These are phyloP conservation scores for Uloborus diversus DNA, from an alignment of 1,140 invertebrate species.

Conservation along the genomic window DNA sequence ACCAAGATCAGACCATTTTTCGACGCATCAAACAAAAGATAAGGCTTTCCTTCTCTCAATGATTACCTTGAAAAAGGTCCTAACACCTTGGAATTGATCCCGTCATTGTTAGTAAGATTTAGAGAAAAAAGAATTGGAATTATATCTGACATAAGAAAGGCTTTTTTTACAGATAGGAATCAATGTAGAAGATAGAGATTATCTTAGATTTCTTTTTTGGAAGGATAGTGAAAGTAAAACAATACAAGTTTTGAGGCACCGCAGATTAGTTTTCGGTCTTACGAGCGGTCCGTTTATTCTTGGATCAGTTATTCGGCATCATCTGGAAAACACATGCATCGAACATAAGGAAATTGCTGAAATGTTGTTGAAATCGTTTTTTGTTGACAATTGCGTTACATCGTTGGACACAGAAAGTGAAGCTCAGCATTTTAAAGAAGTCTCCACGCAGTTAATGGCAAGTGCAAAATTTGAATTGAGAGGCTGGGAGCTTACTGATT, in stretches of 20 bases:
- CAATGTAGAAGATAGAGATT: background rate
- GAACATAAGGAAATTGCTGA: background rate
- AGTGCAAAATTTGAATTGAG: conserved; percentile 4
- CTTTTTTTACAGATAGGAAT: conserved; percentile 65
- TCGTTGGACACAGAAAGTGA: background rate
- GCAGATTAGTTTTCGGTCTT: background rate
- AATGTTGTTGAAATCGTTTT: background rate
- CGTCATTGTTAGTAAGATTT: conserved; percentile 63
- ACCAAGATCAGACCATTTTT: conserved; percentile 60
- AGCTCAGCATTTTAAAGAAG: background rate
- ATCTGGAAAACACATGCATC: background rate
- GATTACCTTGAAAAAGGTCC: conserved; percentile 54
- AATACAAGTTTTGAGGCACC: background rate
- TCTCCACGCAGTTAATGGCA: background rate
- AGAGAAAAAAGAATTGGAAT: conserved; percentile 62
- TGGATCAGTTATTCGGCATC: background rate
- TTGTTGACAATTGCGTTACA: conserved; percentile 5
- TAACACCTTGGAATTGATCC: conserved; percentile 59
- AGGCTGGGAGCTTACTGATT: background rate
- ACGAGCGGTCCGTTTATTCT: background rate
- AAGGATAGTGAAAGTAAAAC: conserved; percentile 8
- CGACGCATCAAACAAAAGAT: conserved; percentile 57
- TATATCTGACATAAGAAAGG: conserved; percentile 65
- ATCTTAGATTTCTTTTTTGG: conserved; percentile 9
- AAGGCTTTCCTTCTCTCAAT: conserved; percentile 50